phyloP scores from a whole-genome alignment of 2,797 vertebrate species.

The Lagorchestes hirsutus region DNA sequence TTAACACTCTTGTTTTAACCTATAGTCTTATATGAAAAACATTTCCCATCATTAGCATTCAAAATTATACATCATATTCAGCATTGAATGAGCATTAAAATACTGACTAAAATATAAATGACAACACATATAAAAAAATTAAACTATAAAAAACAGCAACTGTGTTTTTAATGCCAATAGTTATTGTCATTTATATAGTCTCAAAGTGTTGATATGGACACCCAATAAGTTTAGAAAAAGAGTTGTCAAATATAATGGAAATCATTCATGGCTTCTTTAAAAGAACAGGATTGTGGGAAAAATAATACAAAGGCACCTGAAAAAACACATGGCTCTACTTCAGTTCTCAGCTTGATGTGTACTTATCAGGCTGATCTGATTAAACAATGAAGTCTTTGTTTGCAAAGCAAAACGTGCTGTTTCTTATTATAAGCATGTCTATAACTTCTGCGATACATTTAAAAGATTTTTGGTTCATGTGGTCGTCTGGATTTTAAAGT shows the following conservation, averaged over 20 bases:
- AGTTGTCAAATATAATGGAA: conserved; percentile 43
- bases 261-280: conserved; percentile 35
- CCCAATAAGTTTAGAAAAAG: conserved; percentile 35
- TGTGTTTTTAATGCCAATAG: conserved; percentile 24
- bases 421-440: conserved; percentile 59
- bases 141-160: conserved; percentile 29
- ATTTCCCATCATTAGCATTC: conserved; percentile 25
- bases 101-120: conserved; percentile 34
- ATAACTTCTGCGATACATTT: conserved; percentile 19
- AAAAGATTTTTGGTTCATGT: conserved; percentile 43
- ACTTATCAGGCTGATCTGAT: conserved; percentile 41
- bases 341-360: conserved; percentile 50
- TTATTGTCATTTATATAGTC: conserved; percentile 19
- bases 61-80: conserved; percentile 23
- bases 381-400: conserved; percentile 59
- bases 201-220: conserved; percentile 45
- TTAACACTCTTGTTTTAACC: conserved; percentile 39
- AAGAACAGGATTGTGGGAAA: conserved; percentile 7
- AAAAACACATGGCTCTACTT: conserved; percentile 58
- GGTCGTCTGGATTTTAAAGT: conserved; percentile 39
- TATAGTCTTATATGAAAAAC: conserved; percentile 28
- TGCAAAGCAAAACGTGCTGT: conserved; percentile 57
- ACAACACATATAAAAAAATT: conserved; percentile 22
- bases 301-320: conserved; percentile 62
- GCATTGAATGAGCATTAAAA: conserved; percentile 43